These are phyloP conservation scores for Lutjanus argentimaculatus DNA, from an alignment of 2,797 vertebrate genomes.

Conservation along the genomic window DNA sequence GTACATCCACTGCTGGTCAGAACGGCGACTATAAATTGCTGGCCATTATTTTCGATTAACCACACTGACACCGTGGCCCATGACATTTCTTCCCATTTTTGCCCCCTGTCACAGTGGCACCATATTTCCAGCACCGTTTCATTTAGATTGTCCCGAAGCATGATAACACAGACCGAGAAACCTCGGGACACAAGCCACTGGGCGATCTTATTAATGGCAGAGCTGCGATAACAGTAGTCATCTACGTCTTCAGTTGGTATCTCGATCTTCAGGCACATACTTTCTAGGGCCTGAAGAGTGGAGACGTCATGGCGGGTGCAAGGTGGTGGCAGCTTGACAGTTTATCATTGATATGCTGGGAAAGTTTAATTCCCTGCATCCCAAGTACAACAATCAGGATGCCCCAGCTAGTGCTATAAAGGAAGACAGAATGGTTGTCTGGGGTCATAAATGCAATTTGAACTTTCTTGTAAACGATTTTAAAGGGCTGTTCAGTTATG, in stretches of 20 bases:
- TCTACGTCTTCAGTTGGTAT: slow-evolving; percentile 74
- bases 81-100: slow-evolving; percentile 77
- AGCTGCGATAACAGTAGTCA: slow-evolving; percentile 65
- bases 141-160: slow-evolving; percentile 74
- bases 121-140: slow-evolving; percentile 72
- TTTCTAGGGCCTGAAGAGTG: slow-evolving; percentile 66
- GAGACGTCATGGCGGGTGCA: slow-evolving; percentile 45
- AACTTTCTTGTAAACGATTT: slow-evolving; percentile 15
- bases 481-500: background rate
- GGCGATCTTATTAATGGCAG: slow-evolving; percentile 74
- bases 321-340: slow-evolving; percentile 42
- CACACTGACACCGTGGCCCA: slow-evolving; percentile 72
- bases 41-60: slow-evolving; percentile 86
- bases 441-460: background rate
- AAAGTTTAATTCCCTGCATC: slow-evolving; percentile 63
- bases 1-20: slow-evolving; percentile 77
- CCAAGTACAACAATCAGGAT: slow-evolving; percentile 33
- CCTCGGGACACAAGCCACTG: slow-evolving; percentile 66
- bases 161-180: slow-evolving; percentile 74
- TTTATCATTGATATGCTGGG: slow-evolving; percentile 64
- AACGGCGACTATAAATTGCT: slow-evolving; percentile 82
- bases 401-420: slow-evolving; percentile 16
- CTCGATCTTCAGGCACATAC: slow-evolving; percentile 73
- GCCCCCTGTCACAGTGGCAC: slow-evolving; percentile 60
- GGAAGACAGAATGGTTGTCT: slow-evolving; percentile 20